These are phyloP conservation scores for Leptocoma aspasia DNA, from an alignment of 2,113 vertebrate species.

Conservation along the genomic window DNA sequence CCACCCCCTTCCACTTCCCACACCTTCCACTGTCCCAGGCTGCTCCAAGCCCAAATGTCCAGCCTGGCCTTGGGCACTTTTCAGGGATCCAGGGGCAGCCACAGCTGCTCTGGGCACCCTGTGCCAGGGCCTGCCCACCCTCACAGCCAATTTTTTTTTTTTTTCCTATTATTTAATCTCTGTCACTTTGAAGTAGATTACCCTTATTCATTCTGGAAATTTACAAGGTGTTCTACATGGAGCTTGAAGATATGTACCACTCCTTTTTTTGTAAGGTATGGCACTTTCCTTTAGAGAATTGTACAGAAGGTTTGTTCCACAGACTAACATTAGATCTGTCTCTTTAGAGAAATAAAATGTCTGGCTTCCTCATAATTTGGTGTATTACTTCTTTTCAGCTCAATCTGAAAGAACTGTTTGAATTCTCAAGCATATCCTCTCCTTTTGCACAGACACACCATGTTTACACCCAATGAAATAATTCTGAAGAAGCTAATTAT, in stretches of 20 bases:
- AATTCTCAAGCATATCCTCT: not conserved
- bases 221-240: not conserved
- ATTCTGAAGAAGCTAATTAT: not conserved
- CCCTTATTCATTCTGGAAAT: not conserved
- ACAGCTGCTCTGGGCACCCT: not conserved
- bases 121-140: not conserved
- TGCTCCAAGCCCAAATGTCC: not conserved
- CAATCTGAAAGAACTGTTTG: not conserved
- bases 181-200: not conserved
- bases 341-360: rapidly evolving
- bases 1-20: not conserved
- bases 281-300: not conserved
- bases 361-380: not conserved
- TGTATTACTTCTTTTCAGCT: not conserved
- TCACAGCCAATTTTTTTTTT: rapidly evolving
- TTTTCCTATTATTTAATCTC: too few relatives aligned
- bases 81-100: not conserved
- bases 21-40: rapidly evolving
- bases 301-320: not conserved
- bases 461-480: rapidly evolving
- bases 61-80: rapidly evolving
- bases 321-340: not conserved
- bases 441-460: not conserved
- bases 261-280: not conserved
- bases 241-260: not conserved